Base-by-base conservation (phyloP, 2,888 invertebrate genomes). In the Platycnemis pennipes region DNA sequence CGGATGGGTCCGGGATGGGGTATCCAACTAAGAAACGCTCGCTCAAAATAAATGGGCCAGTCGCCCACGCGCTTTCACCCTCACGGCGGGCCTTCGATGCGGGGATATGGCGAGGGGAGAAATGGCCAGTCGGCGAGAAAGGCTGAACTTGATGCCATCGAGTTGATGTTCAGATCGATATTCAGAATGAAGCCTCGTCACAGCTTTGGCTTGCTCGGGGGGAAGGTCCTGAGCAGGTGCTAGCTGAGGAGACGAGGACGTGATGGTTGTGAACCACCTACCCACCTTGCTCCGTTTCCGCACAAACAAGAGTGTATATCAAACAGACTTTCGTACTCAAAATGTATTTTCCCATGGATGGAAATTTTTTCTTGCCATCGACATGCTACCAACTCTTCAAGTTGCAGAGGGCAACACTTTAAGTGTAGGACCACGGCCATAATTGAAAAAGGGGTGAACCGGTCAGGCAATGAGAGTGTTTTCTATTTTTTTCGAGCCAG, bases 41-140 rank as follows among this genome's bases (percentile, higher is more conserved):
- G 77, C 37, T 13, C 63, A 26, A 77, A 77, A 77, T 77, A 77
- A 77, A 77, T 77, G 77, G 77, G 77, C 77, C 77, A 77, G n/a
- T 77, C 77, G 77, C 77, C 77, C 77, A 77, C 77, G 77, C 77
- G 77, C 77, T 77, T 77, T 77, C 77, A 77, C 77, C 77, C 77
- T 77, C 77, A 16, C 77, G 31, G 31, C 77, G 37, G 77, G 1
- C 63, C 1, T 37, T 26, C 63, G 63, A 26, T 53, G 63, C 1
- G 63, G 26, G 8, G 8, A 8, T 31, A 77, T 37, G 77, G 77
- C 1, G 5, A 22, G 11, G 31, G 37, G 37, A 37, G 77, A 77
- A 37, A 77, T 11, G 37, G 77, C 37, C 37, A 2, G 13, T 26
- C 37, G 77, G 37, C 11, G 77, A 77, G 77, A 37, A 16, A 26